These are phyloP conservation scores for Muscicapa striata DNA, from an alignment of 2,797 vertebrate species.

Conservation along the genomic window DNA sequence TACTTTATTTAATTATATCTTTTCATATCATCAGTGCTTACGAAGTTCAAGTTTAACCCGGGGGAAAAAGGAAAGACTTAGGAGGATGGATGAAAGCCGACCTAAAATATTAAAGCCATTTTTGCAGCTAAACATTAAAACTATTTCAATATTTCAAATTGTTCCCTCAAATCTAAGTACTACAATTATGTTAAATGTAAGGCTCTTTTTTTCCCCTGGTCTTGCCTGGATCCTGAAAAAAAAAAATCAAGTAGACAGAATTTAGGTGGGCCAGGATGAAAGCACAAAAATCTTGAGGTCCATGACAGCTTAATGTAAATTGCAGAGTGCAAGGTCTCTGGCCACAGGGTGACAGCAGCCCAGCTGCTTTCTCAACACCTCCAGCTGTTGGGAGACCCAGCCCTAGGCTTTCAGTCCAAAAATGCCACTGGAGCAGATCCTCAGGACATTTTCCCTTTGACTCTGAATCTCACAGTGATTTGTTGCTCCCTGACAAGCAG, in stretches of 20 bases:
- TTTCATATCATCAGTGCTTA: neutral
- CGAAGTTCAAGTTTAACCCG: neutral
- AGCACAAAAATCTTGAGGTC: neutral
- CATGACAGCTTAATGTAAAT: neutral
- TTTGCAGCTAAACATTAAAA: neutral
- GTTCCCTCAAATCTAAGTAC: neutral
- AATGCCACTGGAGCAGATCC: neutral
- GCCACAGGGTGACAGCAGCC: neutral
- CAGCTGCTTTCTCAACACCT: neutral
- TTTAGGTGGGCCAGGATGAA: neutral
- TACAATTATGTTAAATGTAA: neutral
- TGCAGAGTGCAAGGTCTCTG: neutral
- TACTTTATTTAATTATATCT: constrained; percentile 22
- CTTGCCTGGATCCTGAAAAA: neutral
- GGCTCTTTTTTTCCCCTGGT: neutral
- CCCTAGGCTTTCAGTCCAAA: neutral
- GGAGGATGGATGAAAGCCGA: neutral
- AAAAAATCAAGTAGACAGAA: neutral
- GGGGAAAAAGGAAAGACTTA: neutral
- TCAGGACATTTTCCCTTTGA: neutral
- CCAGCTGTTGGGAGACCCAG: neutral
- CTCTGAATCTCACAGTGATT: neutral
- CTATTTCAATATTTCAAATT: neutral
- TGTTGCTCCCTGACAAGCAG: neutral
- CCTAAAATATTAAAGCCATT: neutral